Conservation (phyloP, 2,113 vertebrate species). For the Lampris incognitus region DNA sequence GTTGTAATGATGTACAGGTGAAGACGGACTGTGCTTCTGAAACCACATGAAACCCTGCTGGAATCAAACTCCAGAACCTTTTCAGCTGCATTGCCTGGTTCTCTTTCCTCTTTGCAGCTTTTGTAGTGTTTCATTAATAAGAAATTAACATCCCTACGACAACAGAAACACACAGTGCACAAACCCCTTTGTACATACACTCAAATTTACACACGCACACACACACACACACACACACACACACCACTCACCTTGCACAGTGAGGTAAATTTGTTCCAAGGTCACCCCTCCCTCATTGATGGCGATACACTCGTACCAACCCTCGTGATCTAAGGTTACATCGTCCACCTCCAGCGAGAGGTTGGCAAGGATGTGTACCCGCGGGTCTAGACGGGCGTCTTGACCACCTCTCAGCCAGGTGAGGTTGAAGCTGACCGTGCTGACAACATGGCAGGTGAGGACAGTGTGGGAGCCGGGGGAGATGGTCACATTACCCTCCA, state of each 20-base stretch:
- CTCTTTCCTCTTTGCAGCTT: too few species aligned
- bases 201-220: background rate
- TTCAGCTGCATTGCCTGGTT: too few species aligned
- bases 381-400: constrained; percentile 80
- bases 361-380: constrained; percentile 79
- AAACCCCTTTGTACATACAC: background rate
- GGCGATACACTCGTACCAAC: constrained; percentile 87
- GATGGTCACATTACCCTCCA: constrained; percentile 83
- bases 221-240: background rate
- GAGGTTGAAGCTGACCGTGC: constrained; percentile 89
- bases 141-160: too few species aligned
- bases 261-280: constrained; percentile 83
- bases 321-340: constrained; percentile 80
- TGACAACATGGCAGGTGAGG: constrained; percentile 87
- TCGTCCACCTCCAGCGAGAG: constrained; percentile 86
- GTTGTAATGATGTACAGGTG: too few species aligned
- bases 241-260: constrained; percentile 87
- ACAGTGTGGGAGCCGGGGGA: constrained; percentile 83
- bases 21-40: too few species aligned
- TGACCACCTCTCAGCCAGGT: constrained; percentile 87
- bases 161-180: background rate
- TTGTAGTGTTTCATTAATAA: too few species aligned
- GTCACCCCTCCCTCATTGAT: constrained; percentile 87
- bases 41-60: too few species aligned
- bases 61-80: too few species aligned